Evolutionary conservation across 2,888 invertebrate genomes (phyloP).

Genomic region (Pasiphila rectangulata): DNA sequence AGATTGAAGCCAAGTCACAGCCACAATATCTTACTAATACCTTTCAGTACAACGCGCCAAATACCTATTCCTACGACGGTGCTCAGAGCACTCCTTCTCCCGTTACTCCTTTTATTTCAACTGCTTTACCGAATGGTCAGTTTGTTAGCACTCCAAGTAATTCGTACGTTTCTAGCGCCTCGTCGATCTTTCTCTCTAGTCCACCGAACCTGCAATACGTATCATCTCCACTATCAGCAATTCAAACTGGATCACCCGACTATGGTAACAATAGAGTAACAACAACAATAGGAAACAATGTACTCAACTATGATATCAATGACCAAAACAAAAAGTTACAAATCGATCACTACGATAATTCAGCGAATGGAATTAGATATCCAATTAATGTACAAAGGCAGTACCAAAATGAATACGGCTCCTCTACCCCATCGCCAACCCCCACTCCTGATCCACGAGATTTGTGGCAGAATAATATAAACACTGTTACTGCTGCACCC

Average conservation of each 20-base stretch:
- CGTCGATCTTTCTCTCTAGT: conserved; percentile 67
- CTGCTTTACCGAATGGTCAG: conserved; percentile 57
- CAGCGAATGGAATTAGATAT: conserved; percentile 64
- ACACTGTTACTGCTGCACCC: conserved; percentile 46
- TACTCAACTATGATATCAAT: conserved; percentile 49
- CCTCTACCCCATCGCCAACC: conserved; percentile 56
- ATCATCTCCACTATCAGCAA: conserved; percentile 63
- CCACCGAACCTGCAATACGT: conserved; percentile 63
- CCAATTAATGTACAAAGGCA: conserved; percentile 56
- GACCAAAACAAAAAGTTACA: conserved; percentile 60
- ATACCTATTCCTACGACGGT: conserved; percentile 51
- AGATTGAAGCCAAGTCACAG: conserved; percentile 57
- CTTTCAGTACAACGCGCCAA: conserved; percentile 57
- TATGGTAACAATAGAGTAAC: conserved; percentile 56
- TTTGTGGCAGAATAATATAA: conserved; percentile 59
- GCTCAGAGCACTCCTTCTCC: conserved; percentile 64
- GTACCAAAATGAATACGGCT: conserved; percentile 59
- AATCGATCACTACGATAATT: conserved; percentile 72
- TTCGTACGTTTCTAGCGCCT: conserved; percentile 66
- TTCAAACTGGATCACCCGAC: conserved; percentile 60
- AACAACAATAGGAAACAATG: conserved; percentile 53
- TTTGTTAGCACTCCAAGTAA: conserved; percentile 61
- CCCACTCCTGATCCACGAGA: conserved; percentile 56
- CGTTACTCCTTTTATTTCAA: conserved; percentile 59
- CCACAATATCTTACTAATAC: conserved; percentile 53